Base-by-base conservation (phyloP, 2,797 vertebrate genomes). In the Synaphobranchus kaupii region DNA sequence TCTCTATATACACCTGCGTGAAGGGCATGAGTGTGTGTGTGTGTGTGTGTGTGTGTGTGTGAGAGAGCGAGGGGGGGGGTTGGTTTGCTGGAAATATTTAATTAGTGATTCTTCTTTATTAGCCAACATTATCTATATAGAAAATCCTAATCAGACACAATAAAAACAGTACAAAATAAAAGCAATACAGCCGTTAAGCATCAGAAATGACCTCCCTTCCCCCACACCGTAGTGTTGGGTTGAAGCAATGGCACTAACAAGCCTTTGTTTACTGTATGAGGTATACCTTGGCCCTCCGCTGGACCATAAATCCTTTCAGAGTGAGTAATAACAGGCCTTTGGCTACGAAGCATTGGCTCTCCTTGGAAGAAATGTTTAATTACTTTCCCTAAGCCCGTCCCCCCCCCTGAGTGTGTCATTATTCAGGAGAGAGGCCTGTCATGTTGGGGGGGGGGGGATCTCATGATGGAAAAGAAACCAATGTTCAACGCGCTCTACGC, bases 391-490 rank as follows among this genome's bases (percentile, higher is more conserved):
- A 71, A 66, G 73, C 47, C 83, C 63, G 54, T 58, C 81, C 66
- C 48, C 39, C 20, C 20, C 54, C 54, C 15, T 86, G 63, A 84
- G 82, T 63, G 17, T 48, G 28, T 68, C 50, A 76, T 84, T 87
- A 58, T 54, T 87, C 86, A 13, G 31, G 81, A 13, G 17, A 50
- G 81, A 86, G 60, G 73, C 39, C 50, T 82, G 83, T 85, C 86
- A 87, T 50, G 76, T 71, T 71, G 73, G 86, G 86, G 68, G 60
- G 7, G 86, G 86, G 68, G 60, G 7, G 58, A 85, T 80, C 48
- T 76, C 84, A 71, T 34, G 34, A 85, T 52, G 78, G 71, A 84
- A 76, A 39, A 28, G 47, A 60, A 71, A 83, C 71, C 56, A 47
- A 86, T 85, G 50, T 78, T 81, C 73, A 6, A 84, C 82, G 68